A percentile compares a stretch with the other conserved stretches of the same genome.
These are phyloP conservation scores for Psilopsiagon aurifrons DNA, from an alignment of 2,113 vertebrate species.

Conservation along the genomic window DNA sequence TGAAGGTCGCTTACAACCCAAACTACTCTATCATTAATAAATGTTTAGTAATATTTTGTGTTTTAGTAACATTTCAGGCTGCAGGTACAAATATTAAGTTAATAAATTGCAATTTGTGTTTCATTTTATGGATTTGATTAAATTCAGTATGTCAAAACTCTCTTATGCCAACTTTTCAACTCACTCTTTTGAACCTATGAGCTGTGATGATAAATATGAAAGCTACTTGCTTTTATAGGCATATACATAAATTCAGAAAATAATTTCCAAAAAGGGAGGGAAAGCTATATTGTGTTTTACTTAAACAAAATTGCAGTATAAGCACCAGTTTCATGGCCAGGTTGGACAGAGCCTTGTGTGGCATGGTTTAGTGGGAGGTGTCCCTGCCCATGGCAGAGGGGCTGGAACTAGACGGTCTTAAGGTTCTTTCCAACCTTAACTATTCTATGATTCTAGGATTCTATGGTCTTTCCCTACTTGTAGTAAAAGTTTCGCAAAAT, in stretches of 20 bases:
- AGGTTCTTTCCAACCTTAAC: too few species aligned
- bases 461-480: not conserved
- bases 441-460: too few species aligned
- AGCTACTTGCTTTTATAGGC: not conserved
- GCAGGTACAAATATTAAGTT: not conserved
- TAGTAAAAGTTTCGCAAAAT: conserved; percentile 25
- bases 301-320: not conserved
- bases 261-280: not conserved
- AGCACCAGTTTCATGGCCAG: not conserved
- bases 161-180: not conserved
- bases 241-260: not conserved
- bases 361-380: too few species aligned
- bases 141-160: not conserved
- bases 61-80: not conserved
- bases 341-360: too few species aligned
- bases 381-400: too few species aligned
- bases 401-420: too few species aligned
- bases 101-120: not conserved
- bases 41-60: not conserved
- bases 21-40: not conserved
- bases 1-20: not conserved
- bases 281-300: not conserved
- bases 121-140: not conserved
- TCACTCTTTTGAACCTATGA: not conserved
- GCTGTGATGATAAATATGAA: not conserved